phyloP scores from a whole-genome alignment of 1,140 invertebrate species.

The Episyrphus balteatus region DNA sequence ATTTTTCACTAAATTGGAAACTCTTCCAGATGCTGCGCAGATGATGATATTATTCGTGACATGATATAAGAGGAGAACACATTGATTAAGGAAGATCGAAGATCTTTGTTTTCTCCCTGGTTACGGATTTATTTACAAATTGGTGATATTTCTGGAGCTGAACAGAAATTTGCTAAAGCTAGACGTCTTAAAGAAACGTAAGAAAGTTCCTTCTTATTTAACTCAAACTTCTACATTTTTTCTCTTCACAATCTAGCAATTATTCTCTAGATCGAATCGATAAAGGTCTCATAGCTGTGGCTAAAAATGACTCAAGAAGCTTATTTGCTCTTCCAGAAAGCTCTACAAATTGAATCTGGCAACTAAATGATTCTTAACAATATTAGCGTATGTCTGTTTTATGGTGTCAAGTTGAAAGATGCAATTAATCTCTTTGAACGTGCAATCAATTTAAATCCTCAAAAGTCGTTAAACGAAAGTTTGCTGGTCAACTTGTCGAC shows the following conservation, averaged over 20 bases:
- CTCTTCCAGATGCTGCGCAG: conserved; percentile 29
- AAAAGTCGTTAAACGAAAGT: conserved; percentile 71
- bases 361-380: conserved; percentile 88
- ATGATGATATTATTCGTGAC: conserved; percentile 46
- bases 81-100: conserved; percentile 42
- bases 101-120: conserved; percentile 63
- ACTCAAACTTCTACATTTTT: conserved; percentile 4
- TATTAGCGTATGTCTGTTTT: conserved; percentile 82
- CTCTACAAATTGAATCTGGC: conserved; percentile 61
- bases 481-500: conserved; percentile 83
- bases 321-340: conserved; percentile 65
- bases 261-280: conserved; percentile 56
- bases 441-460: conserved; percentile 67
- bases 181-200: conserved; percentile 35
- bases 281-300: conserved; percentile 66
- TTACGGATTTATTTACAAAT: conserved; percentile 73
- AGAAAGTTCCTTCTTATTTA: conserved; percentile 3
- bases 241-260: too few species aligned
- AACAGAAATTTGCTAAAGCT: conserved; percentile 56
- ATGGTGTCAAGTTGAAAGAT: conserved; percentile 76
- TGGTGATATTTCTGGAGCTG: conserved; percentile 68
- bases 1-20: too few species aligned
- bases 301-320: conserved; percentile 76
- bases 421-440: conserved; percentile 73
- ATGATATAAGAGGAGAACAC: conserved; percentile 40